A percentile compares a stretch with the other conserved stretches of the same genome.
These are phyloP conservation scores for Hydra vulgaris DNA, from an alignment of 30 jellyfish, hydroid and myxozoan species.

Conservation along the genomic window DNA sequence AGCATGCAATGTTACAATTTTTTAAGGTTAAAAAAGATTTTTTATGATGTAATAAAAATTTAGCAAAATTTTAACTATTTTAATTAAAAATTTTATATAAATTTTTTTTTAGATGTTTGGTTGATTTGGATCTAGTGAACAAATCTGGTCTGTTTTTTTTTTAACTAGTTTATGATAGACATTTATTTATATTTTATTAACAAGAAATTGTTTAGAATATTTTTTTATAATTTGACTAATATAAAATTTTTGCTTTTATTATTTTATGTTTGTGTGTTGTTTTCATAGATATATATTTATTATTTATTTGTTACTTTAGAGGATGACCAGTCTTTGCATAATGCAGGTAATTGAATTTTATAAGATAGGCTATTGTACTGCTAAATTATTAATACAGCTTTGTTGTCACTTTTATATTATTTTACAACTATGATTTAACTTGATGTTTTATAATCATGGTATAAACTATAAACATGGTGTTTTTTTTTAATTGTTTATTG, in stretches of 20 bases:
- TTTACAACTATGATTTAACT: too few species aligned
- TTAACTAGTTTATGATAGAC: too few species aligned
- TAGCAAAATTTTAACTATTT: background rate
- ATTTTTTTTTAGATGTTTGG: conserved; percentile 47
- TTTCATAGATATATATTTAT: background rate
- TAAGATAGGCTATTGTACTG: too few species aligned
- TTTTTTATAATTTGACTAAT: too few species aligned
- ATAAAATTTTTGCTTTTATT: background rate
- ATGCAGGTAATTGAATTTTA: background rate
- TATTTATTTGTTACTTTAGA: background rate
- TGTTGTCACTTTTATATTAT: too few species aligned
- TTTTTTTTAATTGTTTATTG: too few species aligned
- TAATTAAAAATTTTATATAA: background rate
- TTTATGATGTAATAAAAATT: background rate
- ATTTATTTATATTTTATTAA: too few species aligned
- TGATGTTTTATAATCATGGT: too few species aligned
- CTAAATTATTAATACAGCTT: too few species aligned
- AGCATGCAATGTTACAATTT: too few species aligned
- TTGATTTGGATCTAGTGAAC: conserved; percentile 71
- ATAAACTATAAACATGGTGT: too few species aligned
- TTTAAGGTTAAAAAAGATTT: background rate
- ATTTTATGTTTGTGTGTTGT: background rate
- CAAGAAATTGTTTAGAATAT: too few species aligned
- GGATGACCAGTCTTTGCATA: background rate
- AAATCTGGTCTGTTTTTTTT: conserved; percentile 9